Percentiles rank a stretch among this genome's conserved stretches.
phyloP scores from a whole-genome alignment of 2,113 vertebrate species.

The Indicator maculatus region DNA sequence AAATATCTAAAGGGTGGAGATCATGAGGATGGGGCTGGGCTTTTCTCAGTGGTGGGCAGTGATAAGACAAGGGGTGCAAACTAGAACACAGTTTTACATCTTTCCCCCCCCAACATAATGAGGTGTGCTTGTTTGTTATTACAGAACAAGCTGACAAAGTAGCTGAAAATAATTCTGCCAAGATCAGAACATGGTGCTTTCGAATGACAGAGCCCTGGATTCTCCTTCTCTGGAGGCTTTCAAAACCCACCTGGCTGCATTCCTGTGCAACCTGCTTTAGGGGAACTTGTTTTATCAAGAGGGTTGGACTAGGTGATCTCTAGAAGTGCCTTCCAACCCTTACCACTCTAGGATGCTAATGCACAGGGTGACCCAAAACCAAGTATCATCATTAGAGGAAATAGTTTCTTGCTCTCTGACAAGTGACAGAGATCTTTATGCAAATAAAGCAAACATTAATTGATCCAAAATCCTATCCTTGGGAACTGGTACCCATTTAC shows the following conservation, averaged over 20 bases:
- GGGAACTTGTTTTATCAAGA: too few relatives aligned
- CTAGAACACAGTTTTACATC: neutral
- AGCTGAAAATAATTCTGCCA: neutral
- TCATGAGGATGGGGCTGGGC: too few relatives aligned
- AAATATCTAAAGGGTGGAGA: too few relatives aligned
- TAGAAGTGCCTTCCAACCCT: too few relatives aligned
- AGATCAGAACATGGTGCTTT: neutral
- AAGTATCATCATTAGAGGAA: neutral
- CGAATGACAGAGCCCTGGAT: too few relatives aligned
- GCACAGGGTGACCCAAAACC: neutral
- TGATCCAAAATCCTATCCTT: neutral
- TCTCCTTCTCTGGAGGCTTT: too few relatives aligned
- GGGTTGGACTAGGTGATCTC: too few relatives aligned
- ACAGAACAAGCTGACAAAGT: neutral
- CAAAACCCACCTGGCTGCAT: too few relatives aligned
- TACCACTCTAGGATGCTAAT: too few relatives aligned
- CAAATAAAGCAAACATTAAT: neutral
- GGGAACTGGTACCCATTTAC: neutral
- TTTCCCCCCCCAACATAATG: neutral
- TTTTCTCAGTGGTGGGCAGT: too few relatives aligned
- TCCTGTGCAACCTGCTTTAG: too few relatives aligned
- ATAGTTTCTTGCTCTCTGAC: neutral
- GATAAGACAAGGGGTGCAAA: too few relatives aligned
- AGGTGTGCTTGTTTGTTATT: neutral
- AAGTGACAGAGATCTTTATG: neutral